Percentiles rank a stretch among this genome's conserved stretches.
phyloP scores from a whole-genome alignment of 2,797 vertebrate species.

The Bucorvus abyssinicus region DNA sequence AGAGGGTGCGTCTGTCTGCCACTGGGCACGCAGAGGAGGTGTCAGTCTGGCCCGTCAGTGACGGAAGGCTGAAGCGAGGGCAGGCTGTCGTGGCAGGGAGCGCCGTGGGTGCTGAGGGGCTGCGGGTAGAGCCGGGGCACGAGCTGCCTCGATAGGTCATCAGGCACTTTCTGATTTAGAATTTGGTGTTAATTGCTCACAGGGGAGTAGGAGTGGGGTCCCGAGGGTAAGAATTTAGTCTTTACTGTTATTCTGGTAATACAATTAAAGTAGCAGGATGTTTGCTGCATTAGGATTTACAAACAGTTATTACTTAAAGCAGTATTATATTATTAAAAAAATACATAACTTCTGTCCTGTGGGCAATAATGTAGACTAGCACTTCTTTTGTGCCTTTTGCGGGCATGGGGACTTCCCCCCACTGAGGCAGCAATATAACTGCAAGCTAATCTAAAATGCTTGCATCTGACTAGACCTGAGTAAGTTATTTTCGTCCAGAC shows the following conservation, averaged over 20 bases:
- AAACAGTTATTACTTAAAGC: not conserved
- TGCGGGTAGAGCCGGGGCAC: not conserved
- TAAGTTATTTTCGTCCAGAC: not conserved
- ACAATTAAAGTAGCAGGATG: not conserved
- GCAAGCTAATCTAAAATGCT: not conserved
- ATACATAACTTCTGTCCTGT: not conserved
- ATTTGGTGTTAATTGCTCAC: not conserved
- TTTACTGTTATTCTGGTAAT: not conserved
- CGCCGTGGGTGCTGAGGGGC: fast-evolving
- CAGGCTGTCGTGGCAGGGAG: not conserved
- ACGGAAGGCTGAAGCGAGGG: not conserved
- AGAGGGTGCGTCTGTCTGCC: fast-evolving
- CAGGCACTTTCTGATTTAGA: fast-evolving
- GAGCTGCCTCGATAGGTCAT: fast-evolving
- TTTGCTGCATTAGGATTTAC: not conserved
- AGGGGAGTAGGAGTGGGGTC: not conserved
- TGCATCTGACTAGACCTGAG: not conserved
- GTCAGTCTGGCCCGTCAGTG: not conserved
- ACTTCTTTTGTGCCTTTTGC: not conserved
- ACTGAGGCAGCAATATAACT: not conserved
- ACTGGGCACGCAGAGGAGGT: not conserved
- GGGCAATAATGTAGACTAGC: not conserved
- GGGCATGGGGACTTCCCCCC: not conserved
- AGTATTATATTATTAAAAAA: not conserved
- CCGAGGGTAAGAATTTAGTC: not conserved